Evolutionary conservation across 2,113 vertebrate genomes (phyloP), one percentile per base, ranked within the genome.

Genomic region (Serinus canaria): DNA sequence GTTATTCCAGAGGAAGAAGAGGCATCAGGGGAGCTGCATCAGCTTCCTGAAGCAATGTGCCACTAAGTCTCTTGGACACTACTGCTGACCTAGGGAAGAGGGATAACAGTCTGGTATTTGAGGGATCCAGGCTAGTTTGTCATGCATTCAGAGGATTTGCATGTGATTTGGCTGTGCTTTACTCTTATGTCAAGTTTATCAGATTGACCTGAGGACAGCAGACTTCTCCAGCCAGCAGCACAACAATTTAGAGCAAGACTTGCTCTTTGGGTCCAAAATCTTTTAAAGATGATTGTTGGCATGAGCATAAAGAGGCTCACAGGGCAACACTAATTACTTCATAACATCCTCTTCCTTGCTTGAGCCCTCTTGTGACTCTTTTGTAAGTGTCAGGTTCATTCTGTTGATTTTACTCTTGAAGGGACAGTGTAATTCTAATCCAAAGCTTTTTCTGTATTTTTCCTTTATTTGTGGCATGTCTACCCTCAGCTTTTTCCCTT

Each of bases 381-480:
- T 35, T 78, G 18, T 4, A n/a, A 68, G 13, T 12, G 22, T 50
- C 67, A 67, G 19, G 6, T 44, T 62, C 15, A 33, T 64, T 68
- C 28, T 67, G 46, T 50, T 91, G 73, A 13, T 3, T 6, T 25
- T 90, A 22, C 6, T 67, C 11, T 58, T 66, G 31, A 66, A 62
- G 18, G 55, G 10, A 11, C 8, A 21, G 15, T 15, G 7, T 33
- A 24, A 86, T 56, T 74, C 24, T 83, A 63, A 88, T 49, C 14
- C 41, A 77, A 52, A 73, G 2, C 2, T 25, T 77, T 78, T 68
- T 52, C 30, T 81, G 4, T 53, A 9, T 49, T 13, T 84, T 46
- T 67, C 25, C 21, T 31, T 62, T 58, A 31, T 39, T 89, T 13
- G 2, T 30, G 21, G 25, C 0, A 0, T 35, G 15, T 47, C 13